Evolutionary conservation across 2,797 vertebrate species (phyloP).

Genomic region (Galaxias olidus): DNA sequence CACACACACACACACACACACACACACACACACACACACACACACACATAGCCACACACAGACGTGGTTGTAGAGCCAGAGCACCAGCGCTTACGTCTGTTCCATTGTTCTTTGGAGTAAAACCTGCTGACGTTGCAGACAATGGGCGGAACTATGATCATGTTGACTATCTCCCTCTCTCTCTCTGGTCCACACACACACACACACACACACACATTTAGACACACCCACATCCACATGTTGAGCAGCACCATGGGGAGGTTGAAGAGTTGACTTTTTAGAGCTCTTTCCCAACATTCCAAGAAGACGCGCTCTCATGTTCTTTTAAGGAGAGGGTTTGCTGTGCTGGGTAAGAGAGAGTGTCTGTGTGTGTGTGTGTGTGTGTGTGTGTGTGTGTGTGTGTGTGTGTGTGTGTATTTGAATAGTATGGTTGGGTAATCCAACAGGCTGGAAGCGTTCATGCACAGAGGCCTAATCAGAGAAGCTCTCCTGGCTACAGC

Average conservation of each 20-base stretch:
- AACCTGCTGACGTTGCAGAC: slow-evolving; percentile 72
- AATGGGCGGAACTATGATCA: slow-evolving; percentile 68
- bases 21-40: slow-evolving; percentile 5
- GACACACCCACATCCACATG: slow-evolving; percentile 15
- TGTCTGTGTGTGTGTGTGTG: slow-evolving; percentile 3
- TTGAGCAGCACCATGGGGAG: no score
- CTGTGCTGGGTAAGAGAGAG: neutral
- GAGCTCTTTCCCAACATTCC: no score
- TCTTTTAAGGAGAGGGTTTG: neutral
- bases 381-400: slow-evolving; percentile 7
- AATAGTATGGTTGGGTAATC: neutral
- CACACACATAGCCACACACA: slow-evolving; percentile 8
- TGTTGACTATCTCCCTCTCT: neutral
- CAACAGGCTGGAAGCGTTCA: no score
- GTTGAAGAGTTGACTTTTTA: no score
- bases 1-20: slow-evolving; percentile 4
- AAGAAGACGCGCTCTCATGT: no score
- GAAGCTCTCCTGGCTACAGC: no score
- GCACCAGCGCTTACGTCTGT: slow-evolving; percentile 57
- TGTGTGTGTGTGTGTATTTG: neutral
- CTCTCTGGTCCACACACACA: neutral
- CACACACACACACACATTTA: slow-evolving; percentile 15
- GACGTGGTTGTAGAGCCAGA: slow-evolving; percentile 38
- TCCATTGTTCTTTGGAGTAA: slow-evolving; percentile 71
- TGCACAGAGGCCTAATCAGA: no score